Percentiles rank a stretch among this genome's conserved stretches.
Evolutionary conservation across 2,888 invertebrate genomes (phyloP).

Genomic region (Ormia ochracea): DNA sequence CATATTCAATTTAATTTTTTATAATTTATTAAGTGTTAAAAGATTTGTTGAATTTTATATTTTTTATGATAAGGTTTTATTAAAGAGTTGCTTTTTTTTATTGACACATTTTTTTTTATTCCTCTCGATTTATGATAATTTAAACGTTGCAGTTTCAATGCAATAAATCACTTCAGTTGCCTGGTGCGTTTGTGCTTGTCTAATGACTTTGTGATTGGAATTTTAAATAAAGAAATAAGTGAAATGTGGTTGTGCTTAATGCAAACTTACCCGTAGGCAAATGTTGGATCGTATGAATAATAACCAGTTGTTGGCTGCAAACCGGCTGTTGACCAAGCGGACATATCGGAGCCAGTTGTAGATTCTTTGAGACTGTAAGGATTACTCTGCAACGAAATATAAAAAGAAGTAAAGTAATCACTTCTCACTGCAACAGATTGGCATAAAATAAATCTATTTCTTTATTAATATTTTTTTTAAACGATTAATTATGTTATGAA

Average conservation of each 20-base stretch:
- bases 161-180: constrained; percentile 49
- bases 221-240: constrained; percentile 12
- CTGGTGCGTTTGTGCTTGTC: constrained; percentile 22
- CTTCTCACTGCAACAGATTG: too few relatives aligned
- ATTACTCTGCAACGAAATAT: constrained; percentile 86
- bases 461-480: too few relatives aligned
- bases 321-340: constrained; percentile 89
- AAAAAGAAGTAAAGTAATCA: too few relatives aligned
- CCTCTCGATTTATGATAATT: constrained; percentile 23
- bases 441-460: too few relatives aligned
- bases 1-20: constrained; percentile 37
- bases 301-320: constrained; percentile 93
- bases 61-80: constrained; percentile 54
- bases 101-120: not conserved
- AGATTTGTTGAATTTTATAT: constrained; percentile 54
- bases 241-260: not conserved
- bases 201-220: constrained; percentile 48
- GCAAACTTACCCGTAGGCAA: constrained; percentile 92
- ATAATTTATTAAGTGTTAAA: constrained; percentile 58
- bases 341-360: constrained; percentile 89
- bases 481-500: too few relatives aligned
- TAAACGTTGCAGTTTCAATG: constrained; percentile 8
- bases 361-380: constrained; percentile 91
- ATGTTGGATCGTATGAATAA: constrained; percentile 92
- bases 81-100: constrained; percentile 14